phyloP scores from a whole-genome alignment of 2,888 invertebrate genomes.

The Acanthococcus lagerstroemiae region DNA sequence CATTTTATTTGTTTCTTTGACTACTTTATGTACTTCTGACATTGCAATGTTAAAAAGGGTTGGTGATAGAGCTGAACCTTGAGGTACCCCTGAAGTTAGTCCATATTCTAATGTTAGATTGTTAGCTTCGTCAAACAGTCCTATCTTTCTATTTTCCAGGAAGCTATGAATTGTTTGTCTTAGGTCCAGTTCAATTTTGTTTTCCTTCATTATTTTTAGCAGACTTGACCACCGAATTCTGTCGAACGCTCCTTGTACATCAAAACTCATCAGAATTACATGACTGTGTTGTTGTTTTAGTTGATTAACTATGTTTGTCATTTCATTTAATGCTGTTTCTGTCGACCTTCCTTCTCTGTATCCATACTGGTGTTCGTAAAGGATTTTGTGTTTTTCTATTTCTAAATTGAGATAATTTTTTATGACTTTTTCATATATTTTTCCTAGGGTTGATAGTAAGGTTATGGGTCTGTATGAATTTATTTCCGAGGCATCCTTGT shows the following conservation, averaged over 20 bases:
- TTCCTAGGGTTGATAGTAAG: neutral
- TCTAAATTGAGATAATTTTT: neutral
- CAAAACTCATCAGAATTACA: neutral
- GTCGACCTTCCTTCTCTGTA: neutral
- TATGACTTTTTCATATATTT: neutral
- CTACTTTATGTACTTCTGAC: neutral
- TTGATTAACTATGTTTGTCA: neutral
- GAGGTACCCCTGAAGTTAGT: too few species aligned
- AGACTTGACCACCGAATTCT: neutral
- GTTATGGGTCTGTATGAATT: neutral
- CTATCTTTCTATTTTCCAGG: neutral
- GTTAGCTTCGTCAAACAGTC: neutral
- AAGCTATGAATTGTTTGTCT: neutral
- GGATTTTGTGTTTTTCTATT: neutral
- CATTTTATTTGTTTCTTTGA: neutral
- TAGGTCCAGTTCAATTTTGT: neutral
- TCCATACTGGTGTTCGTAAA: neutral
- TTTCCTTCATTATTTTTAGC: neutral
- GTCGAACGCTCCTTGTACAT: neutral
- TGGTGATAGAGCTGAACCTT: neutral
- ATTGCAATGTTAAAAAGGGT: neutral
- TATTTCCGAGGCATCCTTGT: neutral
- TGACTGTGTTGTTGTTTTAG: neutral
- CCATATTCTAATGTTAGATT: too few species aligned
- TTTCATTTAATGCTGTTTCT: neutral